phyloP scores from a whole-genome alignment of 2,888 invertebrate species.

The Villa cingulata region DNA sequence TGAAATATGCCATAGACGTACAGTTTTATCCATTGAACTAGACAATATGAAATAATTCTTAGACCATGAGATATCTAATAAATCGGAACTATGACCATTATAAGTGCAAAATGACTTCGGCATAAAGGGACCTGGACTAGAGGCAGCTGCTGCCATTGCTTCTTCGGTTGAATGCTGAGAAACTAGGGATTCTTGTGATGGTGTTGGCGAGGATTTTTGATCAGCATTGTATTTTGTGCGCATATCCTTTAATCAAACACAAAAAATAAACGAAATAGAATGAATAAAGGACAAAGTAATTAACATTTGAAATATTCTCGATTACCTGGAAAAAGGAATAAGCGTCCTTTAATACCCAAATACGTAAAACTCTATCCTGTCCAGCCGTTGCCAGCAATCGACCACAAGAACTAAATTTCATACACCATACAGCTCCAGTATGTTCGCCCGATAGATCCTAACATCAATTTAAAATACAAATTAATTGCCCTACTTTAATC shows the following conservation, averaged over 20 bases:
- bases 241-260: constrained; percentile 78
- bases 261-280: too few relatives aligned
- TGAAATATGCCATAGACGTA: constrained; percentile 94
- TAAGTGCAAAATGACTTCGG: constrained; percentile 86
- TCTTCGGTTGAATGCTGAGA: constrained; percentile 58
- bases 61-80: constrained; percentile 96
- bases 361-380: constrained; percentile 83
- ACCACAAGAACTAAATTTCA: constrained; percentile 96
- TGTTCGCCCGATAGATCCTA: constrained; percentile 72
- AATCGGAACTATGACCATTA: constrained; percentile 88
- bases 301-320: constrained; percentile 1
- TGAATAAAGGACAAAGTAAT: constrained; percentile 8
- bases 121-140: constrained; percentile 62
- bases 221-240: constrained; percentile 87
- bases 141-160: constrained; percentile 45
- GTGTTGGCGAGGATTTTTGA: constrained; percentile 78
- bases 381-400: constrained; percentile 92
- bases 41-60: constrained; percentile 97
- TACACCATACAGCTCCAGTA: constrained; percentile 93
- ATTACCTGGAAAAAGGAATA: constrained; percentile 73
- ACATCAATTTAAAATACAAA: constrained; percentile 5
- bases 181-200: constrained; percentile 81
- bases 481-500: not conserved
- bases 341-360: constrained; percentile 90
- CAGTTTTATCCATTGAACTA: constrained; percentile 97